Percentiles rank a stretch among this genome's conserved stretches.
These are phyloP conservation scores for Stichopus horrens DNA, from an alignment of 53 echinoderm and acorn worm species.

Conservation along the genomic window DNA sequence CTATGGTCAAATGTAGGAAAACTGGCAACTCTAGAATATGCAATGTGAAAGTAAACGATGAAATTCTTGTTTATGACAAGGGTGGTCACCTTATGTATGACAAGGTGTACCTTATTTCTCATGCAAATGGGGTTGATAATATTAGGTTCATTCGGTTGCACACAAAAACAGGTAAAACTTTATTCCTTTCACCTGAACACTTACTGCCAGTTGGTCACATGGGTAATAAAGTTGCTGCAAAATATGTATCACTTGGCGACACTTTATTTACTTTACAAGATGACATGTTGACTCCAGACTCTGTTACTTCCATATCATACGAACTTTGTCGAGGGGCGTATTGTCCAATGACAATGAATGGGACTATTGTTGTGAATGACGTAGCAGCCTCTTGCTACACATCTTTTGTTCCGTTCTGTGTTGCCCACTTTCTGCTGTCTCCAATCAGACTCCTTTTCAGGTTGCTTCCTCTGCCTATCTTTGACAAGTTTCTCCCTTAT, in stretches of 20 bases:
- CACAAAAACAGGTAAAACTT: background rate
- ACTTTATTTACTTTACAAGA: background rate
- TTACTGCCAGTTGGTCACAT: background rate
- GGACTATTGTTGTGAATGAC: conserved; percentile 24
- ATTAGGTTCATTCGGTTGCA: background rate
- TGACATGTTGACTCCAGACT: background rate
- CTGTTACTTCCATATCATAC: conserved; percentile 11
- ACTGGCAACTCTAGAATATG: background rate
- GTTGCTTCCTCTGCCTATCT: background rate
- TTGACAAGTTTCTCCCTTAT: background rate
- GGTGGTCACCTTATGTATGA: background rate
- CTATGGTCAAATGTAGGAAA: background rate
- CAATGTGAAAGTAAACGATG: background rate
- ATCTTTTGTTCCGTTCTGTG: background rate
- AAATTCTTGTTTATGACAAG: conserved; percentile 19
- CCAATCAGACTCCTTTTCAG: background rate
- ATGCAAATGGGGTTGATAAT: background rate
- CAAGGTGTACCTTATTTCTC: background rate
- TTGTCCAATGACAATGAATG: conserved; percentile 32
- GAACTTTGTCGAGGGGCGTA: background rate
- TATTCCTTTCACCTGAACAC: background rate
- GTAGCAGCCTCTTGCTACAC: conserved; percentile 21
- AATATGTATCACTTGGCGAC: background rate
- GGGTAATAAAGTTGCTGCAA: background rate
- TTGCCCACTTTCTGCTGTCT: background rate